These are phyloP conservation scores for Plagodis dolabraria DNA, from an alignment of 2,888 invertebrate genomes.

Conservation along the genomic window DNA sequence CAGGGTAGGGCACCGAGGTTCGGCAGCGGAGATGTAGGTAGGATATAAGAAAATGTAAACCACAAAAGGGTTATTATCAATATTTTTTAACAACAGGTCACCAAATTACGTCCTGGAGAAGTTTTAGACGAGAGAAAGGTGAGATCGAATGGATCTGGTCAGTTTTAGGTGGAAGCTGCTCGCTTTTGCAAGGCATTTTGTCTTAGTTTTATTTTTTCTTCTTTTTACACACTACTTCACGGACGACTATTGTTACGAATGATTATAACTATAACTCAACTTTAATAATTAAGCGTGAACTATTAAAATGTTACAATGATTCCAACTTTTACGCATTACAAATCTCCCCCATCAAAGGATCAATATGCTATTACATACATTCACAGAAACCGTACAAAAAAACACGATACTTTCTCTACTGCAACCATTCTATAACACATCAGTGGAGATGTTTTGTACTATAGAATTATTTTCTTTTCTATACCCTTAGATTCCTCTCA, in stretches of 20 bases:
- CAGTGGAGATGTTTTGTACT: constrained; percentile 16
- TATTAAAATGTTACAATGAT: constrained; percentile 4
- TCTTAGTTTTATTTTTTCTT: constrained; percentile 54
- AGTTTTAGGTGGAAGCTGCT: constrained; percentile 81
- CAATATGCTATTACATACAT: background rate
- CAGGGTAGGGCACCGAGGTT: constrained; percentile 67
- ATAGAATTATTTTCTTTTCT: constrained; percentile 14
- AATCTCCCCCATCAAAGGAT: constrained; percentile 4
- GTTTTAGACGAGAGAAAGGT: constrained; percentile 97
- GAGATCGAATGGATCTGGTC: constrained; percentile 85
- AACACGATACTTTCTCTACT: constrained; percentile 12
- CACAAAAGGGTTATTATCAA: constrained; percentile 70
- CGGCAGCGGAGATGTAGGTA: constrained; percentile 80
- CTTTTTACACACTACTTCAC: constrained; percentile 56
- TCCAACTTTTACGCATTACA: constrained; percentile 6
- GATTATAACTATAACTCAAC: constrained; percentile 18
- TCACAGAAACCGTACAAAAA: constrained; percentile 2
- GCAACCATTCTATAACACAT: constrained; percentile 18
- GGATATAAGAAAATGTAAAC: constrained; percentile 44
- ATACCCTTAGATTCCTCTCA: constrained; percentile 31
- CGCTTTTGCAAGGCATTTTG: constrained; percentile 83
- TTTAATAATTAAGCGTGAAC: constrained; percentile 11
- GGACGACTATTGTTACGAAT: constrained; percentile 42
- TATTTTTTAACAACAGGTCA: constrained; percentile 88
- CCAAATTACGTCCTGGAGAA: constrained; percentile 97